Conservation (phyloP, 2,888 invertebrate species). For the Orthonychiurus folsomi region DNA sequence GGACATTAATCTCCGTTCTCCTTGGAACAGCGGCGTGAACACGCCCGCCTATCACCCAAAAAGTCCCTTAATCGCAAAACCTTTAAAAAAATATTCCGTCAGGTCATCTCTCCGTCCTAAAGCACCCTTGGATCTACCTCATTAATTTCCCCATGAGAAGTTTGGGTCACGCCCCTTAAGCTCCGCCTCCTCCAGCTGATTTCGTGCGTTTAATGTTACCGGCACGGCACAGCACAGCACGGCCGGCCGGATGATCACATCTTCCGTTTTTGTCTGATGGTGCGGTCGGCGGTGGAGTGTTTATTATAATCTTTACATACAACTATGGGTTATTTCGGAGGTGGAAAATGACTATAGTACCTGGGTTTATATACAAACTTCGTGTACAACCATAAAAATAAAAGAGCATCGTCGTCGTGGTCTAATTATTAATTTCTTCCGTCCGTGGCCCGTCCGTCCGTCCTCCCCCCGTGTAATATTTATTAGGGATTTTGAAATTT, state of each 20-base stretch:
- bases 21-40: not conserved
- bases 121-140: not conserved
- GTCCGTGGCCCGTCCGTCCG: not conserved
- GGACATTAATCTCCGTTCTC: constrained; percentile 1
- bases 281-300: too few species aligned
- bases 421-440: constrained; percentile 1
- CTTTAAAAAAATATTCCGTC: not conserved
- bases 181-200: not conserved
- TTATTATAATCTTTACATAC: too few species aligned
- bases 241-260: not conserved
- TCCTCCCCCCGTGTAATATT: not conserved
- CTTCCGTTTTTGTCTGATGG: not conserved
- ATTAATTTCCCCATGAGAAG: not conserved
- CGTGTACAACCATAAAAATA: not conserved
- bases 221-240: too few species aligned
- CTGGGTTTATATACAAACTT: not conserved
- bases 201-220: not conserved
- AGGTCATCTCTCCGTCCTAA: not conserved
- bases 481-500: not conserved
- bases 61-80: too few species aligned
- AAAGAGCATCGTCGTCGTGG: too few species aligned
- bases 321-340: too few species aligned
- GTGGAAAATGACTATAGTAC: too few species aligned
- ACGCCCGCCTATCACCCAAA: not conserved
- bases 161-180: not conserved